These are phyloP conservation scores for Arvicanthis niloticus DNA, from an alignment of 2,113 vertebrate species.

Conservation along the genomic window DNA sequence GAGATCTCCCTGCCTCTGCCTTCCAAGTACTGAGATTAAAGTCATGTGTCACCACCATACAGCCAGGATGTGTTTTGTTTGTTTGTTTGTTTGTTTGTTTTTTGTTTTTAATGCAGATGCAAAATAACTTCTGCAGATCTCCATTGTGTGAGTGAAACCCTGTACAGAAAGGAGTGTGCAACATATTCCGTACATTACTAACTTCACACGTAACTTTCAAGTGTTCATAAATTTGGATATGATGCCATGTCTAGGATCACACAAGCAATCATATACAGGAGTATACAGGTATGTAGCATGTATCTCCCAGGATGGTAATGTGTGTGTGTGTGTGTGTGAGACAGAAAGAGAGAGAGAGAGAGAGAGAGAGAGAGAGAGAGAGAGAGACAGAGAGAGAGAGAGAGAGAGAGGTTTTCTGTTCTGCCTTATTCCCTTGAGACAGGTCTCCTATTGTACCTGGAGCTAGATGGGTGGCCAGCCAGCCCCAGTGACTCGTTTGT, in stretches of 20 bases:
- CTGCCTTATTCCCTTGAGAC: not conserved
- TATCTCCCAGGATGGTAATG: not conserved
- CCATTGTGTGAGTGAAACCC: not conserved
- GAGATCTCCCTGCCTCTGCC: not conserved
- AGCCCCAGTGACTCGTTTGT: not conserved
- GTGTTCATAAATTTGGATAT: not conserved
- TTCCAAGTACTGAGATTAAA: not conserved
- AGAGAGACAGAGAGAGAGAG: too few relatives aligned
- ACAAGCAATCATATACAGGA: not conserved
- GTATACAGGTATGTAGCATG: not conserved
- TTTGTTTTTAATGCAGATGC: slow-evolving; percentile 11
- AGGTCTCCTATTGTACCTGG: not conserved
- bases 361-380: too few relatives aligned
- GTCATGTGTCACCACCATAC: not conserved
- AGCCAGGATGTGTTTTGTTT: not conserved
- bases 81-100: not conserved
- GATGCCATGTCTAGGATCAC: not conserved
- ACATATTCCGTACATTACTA: not conserved
- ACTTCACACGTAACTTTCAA: not conserved
- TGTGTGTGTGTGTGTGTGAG: not conserved
- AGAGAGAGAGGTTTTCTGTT: too few relatives aligned
- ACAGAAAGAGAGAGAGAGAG: too few relatives aligned
- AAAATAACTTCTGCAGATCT: slow-evolving; percentile 3
- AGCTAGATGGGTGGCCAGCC: not conserved
- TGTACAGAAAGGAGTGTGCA: not conserved